Base-by-base conservation (phyloP, 2,113 vertebrate species). In the Eulacestoma nigropectus region DNA sequence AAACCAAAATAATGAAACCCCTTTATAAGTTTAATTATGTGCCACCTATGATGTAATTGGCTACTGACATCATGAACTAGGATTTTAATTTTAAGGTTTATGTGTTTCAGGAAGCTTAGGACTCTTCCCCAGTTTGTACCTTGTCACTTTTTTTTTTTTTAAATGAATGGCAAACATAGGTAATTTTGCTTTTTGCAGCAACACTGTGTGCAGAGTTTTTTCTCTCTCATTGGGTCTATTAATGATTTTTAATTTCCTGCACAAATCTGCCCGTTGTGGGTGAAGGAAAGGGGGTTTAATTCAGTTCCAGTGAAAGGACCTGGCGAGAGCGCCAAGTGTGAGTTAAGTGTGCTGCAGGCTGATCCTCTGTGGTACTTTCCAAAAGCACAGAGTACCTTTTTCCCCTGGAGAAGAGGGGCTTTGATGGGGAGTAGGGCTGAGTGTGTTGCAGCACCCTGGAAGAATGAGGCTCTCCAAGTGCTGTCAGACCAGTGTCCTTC, bases 1-100 rank as follows among this genome's bases (percentile, higher is more conserved):
- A 90, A 94, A 84, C 59, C 57, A 76, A 92, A 96, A 89, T 87
- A 93, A 83, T 37, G 68, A 62, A 97, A 93, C 65, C 89, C 78
- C 75, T 93, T 37, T 91, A 69, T 87, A 87, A 96, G 78, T 97
- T 98, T 96, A 98, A 98, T 96, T 96, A 93, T 88, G 93, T 97
- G 95, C 90, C 88, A 96, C 32, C 75, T 79, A 77, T 95, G 90
- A 80, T 93, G 93, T 96, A 81, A 95, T 90, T 35, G 29, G 57
- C 91, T 96, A 80, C 91, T 94, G 96, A 96, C 95, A 93, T 91
- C 69, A 82, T 89, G 62, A 97, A 91, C 81, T 73, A 81, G 53
- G 74, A 78, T 74, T 96, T 91, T 93, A 94, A 95, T 96, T 96
- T 89, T 88, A 53, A 89, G n/a, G n/a, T 91, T 89, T 97, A 84